Percentiles rank a stretch among this genome's conserved stretches.
These are phyloP conservation scores for Beris morrisii DNA, from an alignment of 2,888 invertebrate genomes.

Conservation along the genomic window DNA sequence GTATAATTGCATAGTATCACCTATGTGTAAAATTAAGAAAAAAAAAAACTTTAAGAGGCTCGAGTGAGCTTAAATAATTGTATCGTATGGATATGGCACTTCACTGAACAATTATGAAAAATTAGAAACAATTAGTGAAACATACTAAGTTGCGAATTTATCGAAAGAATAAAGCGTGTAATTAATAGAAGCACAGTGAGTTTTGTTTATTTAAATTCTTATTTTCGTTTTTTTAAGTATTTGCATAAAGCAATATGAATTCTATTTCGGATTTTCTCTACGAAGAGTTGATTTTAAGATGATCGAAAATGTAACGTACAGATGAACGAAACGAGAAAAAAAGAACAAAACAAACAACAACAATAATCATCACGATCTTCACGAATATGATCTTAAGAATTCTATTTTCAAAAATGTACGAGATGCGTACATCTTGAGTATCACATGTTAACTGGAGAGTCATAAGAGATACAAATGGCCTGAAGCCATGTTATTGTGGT, in stretches of 20 bases:
- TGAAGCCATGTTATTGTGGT: constrained; percentile 41
- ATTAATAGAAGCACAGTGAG: too few species aligned
- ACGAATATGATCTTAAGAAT: too few species aligned
- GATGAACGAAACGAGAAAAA: background rate
- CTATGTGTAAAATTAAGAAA: background rate
- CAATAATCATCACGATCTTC: background rate
- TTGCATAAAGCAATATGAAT: background rate
- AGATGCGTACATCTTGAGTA: constrained; percentile 43
- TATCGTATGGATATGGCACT: background rate
- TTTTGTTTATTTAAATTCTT: too few species aligned
- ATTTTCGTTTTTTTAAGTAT: too few species aligned
- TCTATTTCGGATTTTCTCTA: background rate
- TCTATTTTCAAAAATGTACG: constrained; percentile 18
- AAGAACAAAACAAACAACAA: background rate
- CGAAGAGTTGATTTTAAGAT: background rate
- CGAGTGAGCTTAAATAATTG: background rate
- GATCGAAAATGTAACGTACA: background rate
- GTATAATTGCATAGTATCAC: background rate
- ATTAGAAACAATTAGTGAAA: constrained; percentile 25
- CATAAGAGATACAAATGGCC: constrained; percentile 44
- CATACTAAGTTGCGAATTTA: too few species aligned
- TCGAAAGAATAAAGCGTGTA: too few species aligned
- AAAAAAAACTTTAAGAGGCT: background rate
- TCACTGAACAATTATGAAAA: constrained; percentile 25
- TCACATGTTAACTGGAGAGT: constrained; percentile 45